These are phyloP conservation scores for Sialis fuliginosa DNA, from an alignment of 2,888 invertebrate genomes.

Conservation along the genomic window DNA sequence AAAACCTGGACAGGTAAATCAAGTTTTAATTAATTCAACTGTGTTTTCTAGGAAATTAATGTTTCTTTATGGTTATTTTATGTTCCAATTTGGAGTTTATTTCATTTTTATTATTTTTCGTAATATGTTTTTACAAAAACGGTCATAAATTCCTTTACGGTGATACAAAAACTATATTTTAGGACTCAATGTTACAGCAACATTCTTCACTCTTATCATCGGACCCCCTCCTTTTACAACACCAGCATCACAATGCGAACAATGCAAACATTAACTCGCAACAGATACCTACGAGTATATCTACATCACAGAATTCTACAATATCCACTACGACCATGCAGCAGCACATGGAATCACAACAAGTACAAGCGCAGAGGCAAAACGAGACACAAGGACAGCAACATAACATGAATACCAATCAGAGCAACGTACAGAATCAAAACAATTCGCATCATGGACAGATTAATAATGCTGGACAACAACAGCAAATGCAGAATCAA, in stretches of 20 bases:
- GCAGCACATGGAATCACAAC: constrained; percentile 6
- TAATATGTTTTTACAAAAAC: no score
- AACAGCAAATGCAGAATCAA: constrained; percentile 12
- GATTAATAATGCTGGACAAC: constrained; percentile 14
- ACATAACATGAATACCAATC: constrained; percentile 12
- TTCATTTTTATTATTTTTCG: no score
- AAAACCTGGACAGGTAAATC: constrained; percentile 38
- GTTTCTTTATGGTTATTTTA: no score
- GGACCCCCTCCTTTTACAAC: constrained; percentile 23
- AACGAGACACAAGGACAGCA: constrained; percentile 16
- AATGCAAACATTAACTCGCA: constrained; percentile 7
- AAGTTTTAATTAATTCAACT: no score
- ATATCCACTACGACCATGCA: constrained; percentile 23
- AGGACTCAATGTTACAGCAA: constrained; percentile 34
- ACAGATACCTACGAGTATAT: constrained; percentile 24
- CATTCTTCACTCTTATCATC: constrained; percentile 26
- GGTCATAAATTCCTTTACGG: no score
- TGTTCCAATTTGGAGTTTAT: no score
- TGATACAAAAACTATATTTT: constrained; percentile 4
- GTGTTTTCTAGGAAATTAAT: no score
- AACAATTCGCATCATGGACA: constrained; percentile 10
- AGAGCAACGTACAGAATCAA: constrained; percentile 12
- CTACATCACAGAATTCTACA: constrained; percentile 23
- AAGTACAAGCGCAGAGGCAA: constrained; percentile 12
- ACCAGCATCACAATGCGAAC: constrained; percentile 14